Evolutionary conservation across 1,140 invertebrate genomes (phyloP), one percentile per base, ranked within the genome.

Genomic region (Coelopa frigida): DNA sequence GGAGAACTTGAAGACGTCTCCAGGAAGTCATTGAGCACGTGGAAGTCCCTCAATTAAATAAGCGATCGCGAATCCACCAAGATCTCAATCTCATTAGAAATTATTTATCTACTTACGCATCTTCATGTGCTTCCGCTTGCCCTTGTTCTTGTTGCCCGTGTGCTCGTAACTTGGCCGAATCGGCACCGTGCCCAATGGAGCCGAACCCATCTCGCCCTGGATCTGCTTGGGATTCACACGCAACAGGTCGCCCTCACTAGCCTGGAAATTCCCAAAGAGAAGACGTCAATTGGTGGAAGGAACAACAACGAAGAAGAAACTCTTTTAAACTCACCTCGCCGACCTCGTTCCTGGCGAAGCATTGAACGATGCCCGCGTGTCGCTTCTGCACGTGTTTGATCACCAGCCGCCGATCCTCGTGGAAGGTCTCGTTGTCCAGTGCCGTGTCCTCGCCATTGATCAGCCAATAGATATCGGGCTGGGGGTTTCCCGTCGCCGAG

Each of bases 351-450:
- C 78, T 81, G 0, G 87, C 89, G 54, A 94, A 87, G 63, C 89
- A 92, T 59, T 94, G 89, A 44, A 92, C 84, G 15, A 92, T 83
- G 1, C 92, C 91, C 1, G 87, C 86, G 58, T 93, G 87, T 3
- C 78, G 76, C 57, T 89, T 89, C 55, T 85, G 79, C 0, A 87
- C 82, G 4, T 76, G 75, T 2, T 76, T 73, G 44, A 93, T 80
- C 15, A 73, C 66, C 7, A 88, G 61, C 15, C 74, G 78, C 4
- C 72, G 64, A 45, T 71, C 73, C 17, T 67, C 52, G 15, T 71
- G 54, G 26, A 66, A 68, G 2, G 81, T 73, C 27, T 73, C 72
- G 21, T 71, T 69, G 49, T 81, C 81, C 41, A 69, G 72, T 4
- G 68, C 61, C 3, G 84, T 65, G 15, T 80, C 70, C 44, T 84